Evolutionary conservation across 2,888 invertebrate species (phyloP), one percentile per base, ranked within the genome.

Genomic region (Salpingus planirostris): DNA sequence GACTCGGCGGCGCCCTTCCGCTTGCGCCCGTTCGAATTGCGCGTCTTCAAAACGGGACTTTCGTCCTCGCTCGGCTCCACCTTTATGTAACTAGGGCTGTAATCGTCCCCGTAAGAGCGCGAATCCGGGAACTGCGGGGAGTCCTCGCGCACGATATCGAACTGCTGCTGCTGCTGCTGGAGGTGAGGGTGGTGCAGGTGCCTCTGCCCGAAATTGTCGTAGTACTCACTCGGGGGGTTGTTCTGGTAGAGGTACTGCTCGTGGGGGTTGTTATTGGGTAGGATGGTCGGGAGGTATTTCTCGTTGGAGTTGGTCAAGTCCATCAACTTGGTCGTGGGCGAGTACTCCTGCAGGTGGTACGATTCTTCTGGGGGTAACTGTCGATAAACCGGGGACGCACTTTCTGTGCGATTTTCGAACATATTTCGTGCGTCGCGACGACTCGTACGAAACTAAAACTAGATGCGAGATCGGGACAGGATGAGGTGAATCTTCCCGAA

Each of bases 291-390:
- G n/a, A n/a, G n/a, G n/a, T n/a, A n/a, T 38, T 60, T 60, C 8
- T 60, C 60, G 31, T 43, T 51, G 1, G 64, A 54, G 42, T 65
- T 64, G 12, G 65, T 65, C 40, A 65, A 48, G 50, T 65, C 65
- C 55, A 60, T 63, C 23, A 65, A 42, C 40, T 57, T 53, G 11
- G 30, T 34, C 13, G 58, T 49, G 6, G 57, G 51, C 8, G 57
- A 50, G 36, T 54, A 61, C 26, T 60, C 54, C 26, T 60, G 59
- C n/a, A n/a, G n/a, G 40, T 54, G 57, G 34, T 47, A 47, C 2
- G 51, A 41, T 4, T 26, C 26, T 3, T 24, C 12, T 15, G 27
- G 26, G 5, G 55, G 51, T 26, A 55, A 32, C 32, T 57, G 51
- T 15, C 52, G 40, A 36, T 59, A 58, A 33, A 52, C 48, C 8